Base-by-base conservation (phyloP, 2,797 vertebrate genomes). In the Hybognathus amarus region DNA sequence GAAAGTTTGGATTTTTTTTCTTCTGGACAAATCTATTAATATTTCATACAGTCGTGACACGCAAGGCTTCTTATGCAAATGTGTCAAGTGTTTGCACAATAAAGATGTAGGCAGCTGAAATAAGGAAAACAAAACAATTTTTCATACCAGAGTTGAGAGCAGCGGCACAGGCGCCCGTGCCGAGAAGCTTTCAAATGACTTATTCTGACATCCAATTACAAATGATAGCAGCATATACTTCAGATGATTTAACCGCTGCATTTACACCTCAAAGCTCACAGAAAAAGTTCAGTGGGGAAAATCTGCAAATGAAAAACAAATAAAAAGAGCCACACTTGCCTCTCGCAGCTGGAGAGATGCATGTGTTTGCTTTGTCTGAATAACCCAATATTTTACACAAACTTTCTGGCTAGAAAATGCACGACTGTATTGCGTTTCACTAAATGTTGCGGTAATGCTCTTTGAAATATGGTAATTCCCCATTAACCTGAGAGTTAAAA, bases 151-250 rank as follows among this genome's bases (percentile, higher is more conserved):
- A 18, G 40, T n/a, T 45, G 70, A 77, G 63, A 74, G 68, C 45
- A 52, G 73, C 20, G 27, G 66, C 64, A 59, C 42, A 30, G 8
- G 67, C 79, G 81, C 30, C 56, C 78, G 71, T 56, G 80, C 77
- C 77, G 75, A 61, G 77, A 2, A 30, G 33, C 52, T 76, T 83
- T 69, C 71, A 68, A 56, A 80, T 73, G 74, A 74, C 61, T 71
- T 83, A 73, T 78, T 83, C 66, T 83, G 77, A 80, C 66, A 77
- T 68, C 75, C 76, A 83, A 73, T 83, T 79, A 79, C 76, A 67
- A 85, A 83, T 80, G 71, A 83, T 66, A 70, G 77, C 33, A 70
- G 82, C n/a, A 30, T 24, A 73, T 45, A 50, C 64, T 47, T 36
- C 36, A 77, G 71, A 82, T 67, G 80, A 75, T 67, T 64, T 45